These are phyloP conservation scores for Drosophila anceps DNA, from an alignment of 2,888 invertebrate genomes.

Conservation along the genomic window DNA sequence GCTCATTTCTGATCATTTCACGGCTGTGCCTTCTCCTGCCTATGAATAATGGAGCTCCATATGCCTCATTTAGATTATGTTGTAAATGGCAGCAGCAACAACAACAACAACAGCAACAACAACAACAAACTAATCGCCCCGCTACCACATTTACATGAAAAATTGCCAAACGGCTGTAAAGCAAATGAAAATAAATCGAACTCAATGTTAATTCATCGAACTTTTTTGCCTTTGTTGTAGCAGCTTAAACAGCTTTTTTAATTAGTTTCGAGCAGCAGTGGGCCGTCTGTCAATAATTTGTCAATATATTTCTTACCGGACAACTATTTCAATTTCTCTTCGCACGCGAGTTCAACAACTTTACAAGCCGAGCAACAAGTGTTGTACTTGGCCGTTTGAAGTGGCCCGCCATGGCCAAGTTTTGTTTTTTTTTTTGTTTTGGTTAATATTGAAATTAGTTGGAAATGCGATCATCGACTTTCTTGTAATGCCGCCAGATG, in stretches of 20 bases:
- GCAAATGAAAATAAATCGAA: slow-evolving; percentile 56
- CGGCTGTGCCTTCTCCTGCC: slow-evolving; percentile 61
- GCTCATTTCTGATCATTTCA: slow-evolving; percentile 76
- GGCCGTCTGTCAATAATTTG: slow-evolving; percentile 71
- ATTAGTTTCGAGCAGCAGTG: slow-evolving; percentile 80
- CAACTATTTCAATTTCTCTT: slow-evolving; percentile 56
- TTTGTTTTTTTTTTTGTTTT: background rate
- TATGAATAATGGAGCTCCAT: slow-evolving; percentile 75
- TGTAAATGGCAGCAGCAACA: slow-evolving; percentile 66
- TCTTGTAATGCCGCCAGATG: slow-evolving; percentile 57
- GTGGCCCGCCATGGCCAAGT: slow-evolving; percentile 37
- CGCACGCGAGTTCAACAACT: slow-evolving; percentile 53
- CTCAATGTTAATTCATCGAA: slow-evolving; percentile 65
- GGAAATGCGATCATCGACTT: slow-evolving; percentile 46
- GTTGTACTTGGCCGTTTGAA: slow-evolving; percentile 60
- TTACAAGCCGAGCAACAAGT: slow-evolving; percentile 55
- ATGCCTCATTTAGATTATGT: slow-evolving; percentile 81
- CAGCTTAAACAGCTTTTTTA: slow-evolving; percentile 73
- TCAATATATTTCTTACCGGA: slow-evolving; percentile 55
- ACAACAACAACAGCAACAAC: slow-evolving; percentile 25
- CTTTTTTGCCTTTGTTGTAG: slow-evolving; percentile 34
- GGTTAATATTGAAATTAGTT: slow-evolving; percentile 70
- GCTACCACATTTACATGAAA: slow-evolving; percentile 73
- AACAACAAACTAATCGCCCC: slow-evolving; percentile 20
- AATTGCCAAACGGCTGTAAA: slow-evolving; percentile 70